Evolutionary conservation across 2,888 invertebrate genomes (phyloP).

Genomic region (Ophion slaviceki): DNA sequence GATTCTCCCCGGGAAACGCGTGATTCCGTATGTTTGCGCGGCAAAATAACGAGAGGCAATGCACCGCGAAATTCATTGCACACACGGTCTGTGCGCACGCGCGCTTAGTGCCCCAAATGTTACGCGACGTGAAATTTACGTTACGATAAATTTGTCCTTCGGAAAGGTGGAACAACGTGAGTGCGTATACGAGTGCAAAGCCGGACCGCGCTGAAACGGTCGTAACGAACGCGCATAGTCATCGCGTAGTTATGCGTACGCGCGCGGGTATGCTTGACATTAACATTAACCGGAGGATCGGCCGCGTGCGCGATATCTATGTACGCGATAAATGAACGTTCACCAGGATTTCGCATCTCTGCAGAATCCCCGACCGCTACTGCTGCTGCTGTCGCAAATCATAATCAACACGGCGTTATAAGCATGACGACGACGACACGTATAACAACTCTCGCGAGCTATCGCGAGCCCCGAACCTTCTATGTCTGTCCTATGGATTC

Average conservation of each 20-base stretch:
- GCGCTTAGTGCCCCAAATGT: neutral
- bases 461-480: conserved; percentile 58
- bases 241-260: neutral
- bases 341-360: conserved; percentile 65
- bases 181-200: neutral
- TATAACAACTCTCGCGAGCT: conserved; percentile 61
- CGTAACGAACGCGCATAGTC: neutral
- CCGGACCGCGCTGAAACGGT: neutral
- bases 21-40: conserved; percentile 1
- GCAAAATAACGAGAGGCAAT: conserved; percentile 8
- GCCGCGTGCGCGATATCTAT: conserved; percentile 62
- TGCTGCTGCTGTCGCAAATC: conserved; percentile 66
- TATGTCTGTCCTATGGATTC: conserved; percentile 62
- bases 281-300: conserved; percentile 62
- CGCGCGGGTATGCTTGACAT: conserved; percentile 58
- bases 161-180: neutral
- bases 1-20: neutral
- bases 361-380: conserved; percentile 34
- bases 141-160: neutral
- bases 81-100: neutral
- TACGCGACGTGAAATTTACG: neutral
- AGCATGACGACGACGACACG: conserved; percentile 60
- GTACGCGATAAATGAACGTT: conserved; percentile 66
- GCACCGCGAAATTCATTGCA: neutral
- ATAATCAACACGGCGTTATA: conserved; percentile 69